These are phyloP conservation scores for Reticulitermes lucifugus DNA, from an alignment of 2,888 invertebrate species.

Conservation along the genomic window DNA sequence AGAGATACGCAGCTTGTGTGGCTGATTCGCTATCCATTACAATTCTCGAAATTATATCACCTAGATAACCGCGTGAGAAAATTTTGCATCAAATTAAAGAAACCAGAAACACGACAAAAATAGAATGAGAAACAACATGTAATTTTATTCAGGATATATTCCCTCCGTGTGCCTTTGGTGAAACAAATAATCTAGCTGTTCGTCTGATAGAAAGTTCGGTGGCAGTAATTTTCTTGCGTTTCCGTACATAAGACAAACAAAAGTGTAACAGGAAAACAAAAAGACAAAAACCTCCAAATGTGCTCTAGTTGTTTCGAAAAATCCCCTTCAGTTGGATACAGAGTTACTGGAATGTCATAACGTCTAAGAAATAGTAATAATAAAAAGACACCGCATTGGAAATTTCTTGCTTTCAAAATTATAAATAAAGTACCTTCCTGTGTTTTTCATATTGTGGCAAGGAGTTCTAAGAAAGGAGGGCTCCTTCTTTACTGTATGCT, in stretches of 20 bases:
- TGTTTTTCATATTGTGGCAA: background rate
- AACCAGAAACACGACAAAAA: no score
- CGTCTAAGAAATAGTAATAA: background rate
- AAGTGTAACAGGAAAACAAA: background rate
- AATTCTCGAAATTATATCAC: no score
- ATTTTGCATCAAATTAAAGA: no score
- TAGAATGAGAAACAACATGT: no score
- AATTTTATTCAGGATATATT: no score
- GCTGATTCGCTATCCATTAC: no score
- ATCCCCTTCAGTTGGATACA: background rate
- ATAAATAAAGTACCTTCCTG: background rate
- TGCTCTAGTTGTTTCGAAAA: background rate
- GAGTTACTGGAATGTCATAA: background rate
- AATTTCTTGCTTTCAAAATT: background rate
- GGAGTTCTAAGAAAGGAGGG: background rate
- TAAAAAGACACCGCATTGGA: background rate
- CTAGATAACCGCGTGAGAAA: no score
- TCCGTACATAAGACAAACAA: background rate
- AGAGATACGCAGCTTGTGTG: no score
- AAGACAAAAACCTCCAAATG: background rate
- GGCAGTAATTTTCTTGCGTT: background rate
- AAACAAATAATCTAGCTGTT: no score
- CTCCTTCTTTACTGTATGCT: background rate
- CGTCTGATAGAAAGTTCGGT: background rate
- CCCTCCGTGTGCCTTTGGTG: no score